Evolutionary conservation across 2,113 vertebrate genomes (phyloP), one percentile per base, ranked within the genome.

Genomic region (Aleadryas rufinucha): DNA sequence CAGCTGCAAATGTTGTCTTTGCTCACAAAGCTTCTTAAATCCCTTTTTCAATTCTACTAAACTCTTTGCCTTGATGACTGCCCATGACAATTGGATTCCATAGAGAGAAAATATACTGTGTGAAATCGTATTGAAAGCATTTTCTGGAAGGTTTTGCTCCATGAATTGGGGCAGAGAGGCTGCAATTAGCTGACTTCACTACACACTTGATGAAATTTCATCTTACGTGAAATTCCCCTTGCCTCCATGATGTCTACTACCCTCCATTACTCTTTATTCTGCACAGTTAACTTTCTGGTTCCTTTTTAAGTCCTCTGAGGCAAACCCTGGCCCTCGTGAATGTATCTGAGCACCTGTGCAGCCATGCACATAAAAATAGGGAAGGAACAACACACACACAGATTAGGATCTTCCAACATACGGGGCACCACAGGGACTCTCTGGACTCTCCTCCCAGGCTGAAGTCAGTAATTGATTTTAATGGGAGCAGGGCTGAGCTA

Each of bases 401-500:
- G 54, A 83, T 86, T 49, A 83, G 68, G 79, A 80, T 91, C 44
- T 95, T 88, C 50, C 54, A 37, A 11, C 28, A 31, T 23, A 33
- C 33, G 50, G 54, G 54, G 65, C 57, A 82, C 87, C 59, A 57
- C 26, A 64, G 89, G 85, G 79, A 53, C 63, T 50, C 44, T 61
- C 70, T 22, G 66, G 82, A 61, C 45, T 85, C 57, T 71, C 21
- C 70, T 94, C 70, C 59, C 71, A 74, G 83, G 71, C 63, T 93
- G 71, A 93, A 93, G 66, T 91, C 85, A 86, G 64, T 90, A 88
- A 90, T 85, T 90, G 94, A 91, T 94, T 97, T 94, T 96, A 97
- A 93, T 88, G 87, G 82, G 64, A 96, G 60, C 56, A 56, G 54
- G 79, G 56, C 85, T 88, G 79, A 90, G 90, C 80, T 93, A 95